Conservation (phyloP, 2,888 invertebrate species). For the Eudasyphora cyanicolor region DNA sequence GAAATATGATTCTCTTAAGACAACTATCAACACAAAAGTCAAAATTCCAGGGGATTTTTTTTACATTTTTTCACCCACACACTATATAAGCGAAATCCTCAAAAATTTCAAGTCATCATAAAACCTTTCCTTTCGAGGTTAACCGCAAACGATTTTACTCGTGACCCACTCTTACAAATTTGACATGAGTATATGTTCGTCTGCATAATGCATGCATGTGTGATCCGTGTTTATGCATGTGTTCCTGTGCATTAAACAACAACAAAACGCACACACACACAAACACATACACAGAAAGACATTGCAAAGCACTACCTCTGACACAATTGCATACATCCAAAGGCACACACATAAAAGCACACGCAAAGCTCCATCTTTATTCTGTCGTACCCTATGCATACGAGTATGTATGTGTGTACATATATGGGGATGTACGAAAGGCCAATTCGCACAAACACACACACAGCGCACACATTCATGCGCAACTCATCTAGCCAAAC, state of each 20-base stretch:
- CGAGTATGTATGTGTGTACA: constrained; percentile 47
- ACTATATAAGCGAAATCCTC: too few species aligned
- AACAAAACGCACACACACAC: neutral
- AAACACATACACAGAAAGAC: neutral
- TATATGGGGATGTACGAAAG: constrained; percentile 47
- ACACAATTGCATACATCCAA: too few species aligned
- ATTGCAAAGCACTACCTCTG: neutral
- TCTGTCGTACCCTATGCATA: neutral
- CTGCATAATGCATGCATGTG: neutral
- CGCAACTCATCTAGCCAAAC: too few species aligned
- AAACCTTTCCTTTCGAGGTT: too few species aligned
- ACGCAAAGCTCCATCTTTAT: neutral
- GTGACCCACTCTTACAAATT: neutral
- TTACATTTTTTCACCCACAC: too few species aligned
- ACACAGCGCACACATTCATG: too few species aligned
- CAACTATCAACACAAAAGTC: too few species aligned
- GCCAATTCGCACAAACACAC: too few species aligned
- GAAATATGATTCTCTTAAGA: too few species aligned
- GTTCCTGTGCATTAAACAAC: neutral
- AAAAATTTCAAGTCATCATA: too few species aligned
- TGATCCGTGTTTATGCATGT: neutral
- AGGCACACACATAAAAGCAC: neutral
- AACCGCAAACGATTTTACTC: neutral
- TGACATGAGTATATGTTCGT: neutral
- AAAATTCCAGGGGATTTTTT: too few species aligned